Percentiles rank a stretch among this genome's conserved stretches.
Evolutionary conservation across 92 coral and sea anemone species (phyloP).

Genomic region (Porites rus): DNA sequence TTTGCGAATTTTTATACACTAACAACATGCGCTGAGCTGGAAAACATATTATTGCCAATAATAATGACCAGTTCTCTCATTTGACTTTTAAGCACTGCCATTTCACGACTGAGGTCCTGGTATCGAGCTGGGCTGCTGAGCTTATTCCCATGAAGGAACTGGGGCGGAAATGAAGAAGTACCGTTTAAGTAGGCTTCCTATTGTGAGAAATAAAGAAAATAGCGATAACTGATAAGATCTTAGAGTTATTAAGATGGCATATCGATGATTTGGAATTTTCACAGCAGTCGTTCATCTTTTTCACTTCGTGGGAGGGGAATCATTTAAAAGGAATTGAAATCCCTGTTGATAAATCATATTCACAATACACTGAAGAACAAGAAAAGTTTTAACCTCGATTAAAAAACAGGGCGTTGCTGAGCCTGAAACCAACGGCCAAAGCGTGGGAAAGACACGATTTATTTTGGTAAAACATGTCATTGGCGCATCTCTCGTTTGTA

Average conservation of each 20-base stretch:
- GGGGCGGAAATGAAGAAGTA: conserved; percentile 39
- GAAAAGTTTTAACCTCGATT: too few relatives aligned
- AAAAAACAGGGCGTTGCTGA: too few relatives aligned
- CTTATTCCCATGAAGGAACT: background rate
- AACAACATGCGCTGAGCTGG: conserved; percentile 11
- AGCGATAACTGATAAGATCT: background rate
- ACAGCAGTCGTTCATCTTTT: too few relatives aligned
- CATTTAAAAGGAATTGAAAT: too few relatives aligned
- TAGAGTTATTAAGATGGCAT: background rate
- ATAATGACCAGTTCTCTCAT: conserved; percentile 62
- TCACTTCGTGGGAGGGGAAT: too few relatives aligned
- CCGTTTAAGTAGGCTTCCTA: conserved; percentile 69
- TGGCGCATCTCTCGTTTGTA: too few relatives aligned
- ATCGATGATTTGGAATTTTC: too few relatives aligned
- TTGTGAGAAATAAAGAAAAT: background rate
- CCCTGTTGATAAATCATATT: too few relatives aligned
- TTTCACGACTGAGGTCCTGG: conserved; percentile 42
- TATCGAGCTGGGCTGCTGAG: conserved; percentile 42
- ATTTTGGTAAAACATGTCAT: too few relatives aligned
- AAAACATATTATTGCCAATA: conserved; percentile 24
- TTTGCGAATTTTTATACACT: background rate
- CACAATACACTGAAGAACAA: too few relatives aligned
- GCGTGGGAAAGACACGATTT: too few relatives aligned
- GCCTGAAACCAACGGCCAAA: too few relatives aligned
- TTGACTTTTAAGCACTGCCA: conserved; percentile 62